These are phyloP conservation scores for Budorcas taxicolor DNA, from an alignment of 2,113 vertebrate genomes.

Conservation along the genomic window DNA sequence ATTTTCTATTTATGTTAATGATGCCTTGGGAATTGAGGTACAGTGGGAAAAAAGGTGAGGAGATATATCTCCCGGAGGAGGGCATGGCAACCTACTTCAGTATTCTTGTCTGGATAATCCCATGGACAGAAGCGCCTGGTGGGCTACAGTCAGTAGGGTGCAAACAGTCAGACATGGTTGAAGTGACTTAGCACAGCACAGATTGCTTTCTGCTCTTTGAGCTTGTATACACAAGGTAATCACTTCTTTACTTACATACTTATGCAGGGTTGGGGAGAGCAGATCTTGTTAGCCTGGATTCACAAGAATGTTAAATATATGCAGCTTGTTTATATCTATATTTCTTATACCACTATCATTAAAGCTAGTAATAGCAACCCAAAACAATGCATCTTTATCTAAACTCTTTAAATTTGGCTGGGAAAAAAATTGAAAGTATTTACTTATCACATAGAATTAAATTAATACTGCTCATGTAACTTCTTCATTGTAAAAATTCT, in stretches of 20 bases:
- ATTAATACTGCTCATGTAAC: background rate
- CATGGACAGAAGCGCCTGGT: background rate
- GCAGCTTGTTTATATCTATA: background rate
- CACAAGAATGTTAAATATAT: background rate
- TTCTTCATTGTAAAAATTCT: background rate
- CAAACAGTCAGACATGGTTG: background rate
- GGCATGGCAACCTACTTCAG: background rate
- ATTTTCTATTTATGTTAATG: background rate
- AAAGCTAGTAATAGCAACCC: background rate
- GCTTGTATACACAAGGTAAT: background rate
- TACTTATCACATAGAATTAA: background rate
- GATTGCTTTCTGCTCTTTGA: background rate
- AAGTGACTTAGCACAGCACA: background rate
- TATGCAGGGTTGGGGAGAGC: background rate
- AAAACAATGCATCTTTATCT: background rate
- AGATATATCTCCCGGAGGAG: background rate
- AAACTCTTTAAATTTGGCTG: background rate
- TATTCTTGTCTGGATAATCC: background rate
- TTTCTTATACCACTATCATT: background rate
- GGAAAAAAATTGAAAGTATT: background rate
- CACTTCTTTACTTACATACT: background rate
- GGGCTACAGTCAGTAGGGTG: background rate
- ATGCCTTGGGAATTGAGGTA: background rate
- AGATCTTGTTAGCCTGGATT: background rate
- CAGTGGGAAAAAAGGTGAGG: background rate